Base-by-base conservation (phyloP, 2,113 vertebrate genomes). In the Apaloderma vittatum region DNA sequence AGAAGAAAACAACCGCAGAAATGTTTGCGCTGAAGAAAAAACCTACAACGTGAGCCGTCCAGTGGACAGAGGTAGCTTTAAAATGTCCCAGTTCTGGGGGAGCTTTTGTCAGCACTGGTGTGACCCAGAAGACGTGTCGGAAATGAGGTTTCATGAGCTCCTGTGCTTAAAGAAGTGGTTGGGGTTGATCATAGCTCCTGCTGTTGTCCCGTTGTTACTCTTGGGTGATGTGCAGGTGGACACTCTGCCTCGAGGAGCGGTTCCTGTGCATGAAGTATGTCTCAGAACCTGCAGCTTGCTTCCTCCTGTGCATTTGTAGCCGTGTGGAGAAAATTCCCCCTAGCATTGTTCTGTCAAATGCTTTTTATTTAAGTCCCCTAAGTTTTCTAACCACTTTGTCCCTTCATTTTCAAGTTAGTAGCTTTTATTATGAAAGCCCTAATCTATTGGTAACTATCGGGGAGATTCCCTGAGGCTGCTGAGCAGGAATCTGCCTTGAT, bases 401-500 rank as follows among this genome's bases (percentile, higher is more conserved):
- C 81, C 84, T 96, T 95, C 18, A 2, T 95, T 96, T 89, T 82
- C 84, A 32, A 96, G 70, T 85, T 84, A 55, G 49, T 95, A 68
- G 67, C 80, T 96, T 95, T 82, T 91, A 68, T 85, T 73, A 12
- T 87, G 91, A 82, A 93, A 96, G 46, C 87, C 17, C 2, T 49
- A 52, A 61, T 2, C 30, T 95, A 91, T 65, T 48, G 90, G 90
- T 96, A 95, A 93, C 77, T 66, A 72, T 34, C 63, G 89, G 90
- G 90, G 93, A 93, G 79, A 82, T 57, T 87, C 93, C 95, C 66
- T 32, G 49, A 80, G 87, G 92, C 80, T 94, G 88, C 85, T 89
- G 93, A 86, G 92, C 72, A 85, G 86, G 96, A 97, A 94, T 94
- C 95, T 94, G 97, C 82, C 86, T 97, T 82, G 94, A 90, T 93